Base-by-base conservation (phyloP, 1,140 invertebrate species). In the Euglossa dilemma region DNA sequence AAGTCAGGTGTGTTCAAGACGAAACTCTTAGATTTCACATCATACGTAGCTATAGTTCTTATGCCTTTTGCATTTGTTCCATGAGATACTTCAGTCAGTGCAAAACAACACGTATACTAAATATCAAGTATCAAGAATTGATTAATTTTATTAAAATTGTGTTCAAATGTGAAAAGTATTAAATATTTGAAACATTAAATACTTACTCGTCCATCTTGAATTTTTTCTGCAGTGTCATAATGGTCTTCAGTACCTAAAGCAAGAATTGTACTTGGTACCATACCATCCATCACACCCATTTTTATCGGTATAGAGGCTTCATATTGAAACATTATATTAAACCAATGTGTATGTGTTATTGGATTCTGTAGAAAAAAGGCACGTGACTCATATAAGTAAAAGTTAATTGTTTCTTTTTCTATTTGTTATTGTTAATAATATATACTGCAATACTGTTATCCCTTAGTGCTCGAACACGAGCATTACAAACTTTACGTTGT, bases 61-160 rank as follows among this genome's bases (percentile, higher is more conserved):
- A 99, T 97, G 59, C 96, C 96, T 90, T 98, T 98, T 6, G 98
- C 98, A 93, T 99, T 99, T 64, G 98, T 98, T 1, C 99, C 99
- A 95, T 99, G 98, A 61, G 97, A 96, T 47, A 99, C 95, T 95
- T 99, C 99, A 23, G 99, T 99, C 72, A 99, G 93, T 5, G 97
- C 97, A 93, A 99, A 97, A 91, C 97, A 98, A 4, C 98, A 97
- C 70, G 96, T 94, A 45, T 97, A 95, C 96, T 96, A 87, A 52
- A 83, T 63, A 16, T 36, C 4, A 45, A 43, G 14, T 43, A n/a
- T 43, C 45, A 20, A 23, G 28, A 25, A 36, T 6, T 59, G 16
- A 11, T 18, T 23, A 28, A 64, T 20, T 64, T 36, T 36, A 20
- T 64, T 64, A 20, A 36, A 5, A 64, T 64, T 18, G 28, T 85